A percentile compares a stretch with the other conserved stretches of the same genome.
Evolutionary conservation across 2,888 invertebrate species (phyloP).

Genomic region (Adineta ricciae): DNA sequence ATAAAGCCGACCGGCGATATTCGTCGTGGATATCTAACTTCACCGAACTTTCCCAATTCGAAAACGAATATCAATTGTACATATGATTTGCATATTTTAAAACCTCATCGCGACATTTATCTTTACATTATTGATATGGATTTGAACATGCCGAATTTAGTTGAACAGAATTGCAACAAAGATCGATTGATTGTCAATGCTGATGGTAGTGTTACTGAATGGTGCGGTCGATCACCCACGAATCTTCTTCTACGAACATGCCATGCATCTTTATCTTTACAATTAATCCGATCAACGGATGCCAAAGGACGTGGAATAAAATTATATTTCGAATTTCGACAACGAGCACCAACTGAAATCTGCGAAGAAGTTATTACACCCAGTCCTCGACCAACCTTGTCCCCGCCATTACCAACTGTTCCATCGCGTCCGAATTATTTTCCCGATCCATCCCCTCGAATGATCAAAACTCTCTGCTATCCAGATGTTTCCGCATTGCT

Average conservation of each 20-base stretch:
- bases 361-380: neutral
- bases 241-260: neutral
- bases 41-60: slow-evolving; percentile 27
- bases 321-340: neutral
- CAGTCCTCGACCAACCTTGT: neutral
- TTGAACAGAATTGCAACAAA: neutral
- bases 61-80: slow-evolving; percentile 24
- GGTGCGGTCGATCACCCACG: neutral
- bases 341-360: neutral
- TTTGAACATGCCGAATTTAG: neutral
- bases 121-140: slow-evolving; percentile 20
- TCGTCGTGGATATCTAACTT: slow-evolving; percentile 17
- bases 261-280: neutral
- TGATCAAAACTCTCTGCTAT: neutral
- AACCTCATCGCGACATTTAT: slow-evolving; percentile 22
- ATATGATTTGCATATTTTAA: slow-evolving; percentile 1
- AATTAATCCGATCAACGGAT: neutral
- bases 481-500: neutral
- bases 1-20: neutral
- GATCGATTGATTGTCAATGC: neutral
- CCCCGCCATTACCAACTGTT: neutral
- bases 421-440: neutral
- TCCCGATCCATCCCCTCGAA: neutral
- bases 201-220: neutral
- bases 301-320: neutral